phyloP scores from a whole-genome alignment of 2,113 vertebrate genomes.

The Myxocyprinus asiaticus region DNA sequence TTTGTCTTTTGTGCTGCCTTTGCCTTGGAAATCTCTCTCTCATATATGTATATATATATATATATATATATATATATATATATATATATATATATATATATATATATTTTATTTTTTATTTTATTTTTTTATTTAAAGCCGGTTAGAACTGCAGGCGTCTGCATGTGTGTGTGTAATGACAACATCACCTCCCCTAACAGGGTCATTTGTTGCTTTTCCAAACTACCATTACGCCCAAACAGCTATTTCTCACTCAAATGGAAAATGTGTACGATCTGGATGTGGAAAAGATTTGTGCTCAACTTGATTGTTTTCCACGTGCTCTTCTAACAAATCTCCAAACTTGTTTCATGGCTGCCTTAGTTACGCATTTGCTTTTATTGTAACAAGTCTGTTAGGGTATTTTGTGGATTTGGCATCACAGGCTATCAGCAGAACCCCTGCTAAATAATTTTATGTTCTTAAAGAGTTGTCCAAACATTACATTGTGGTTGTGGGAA shows the following conservation, averaged over 20 bases:
- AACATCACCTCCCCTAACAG: constrained; percentile 56
- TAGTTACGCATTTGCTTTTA: constrained; percentile 35
- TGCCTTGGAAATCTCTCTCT: constrained; percentile 46
- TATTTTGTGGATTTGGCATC: constrained; percentile 36
- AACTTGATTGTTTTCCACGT: constrained; percentile 48
- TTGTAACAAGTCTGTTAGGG: constrained; percentile 46
- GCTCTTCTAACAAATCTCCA: constrained; percentile 45
- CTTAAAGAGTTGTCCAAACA: too few species aligned
- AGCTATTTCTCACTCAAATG: constrained; percentile 61
- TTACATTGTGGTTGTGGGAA: too few species aligned
- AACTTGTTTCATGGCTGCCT: constrained; percentile 21
- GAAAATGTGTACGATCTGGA: constrained; percentile 49
- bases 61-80: too few species aligned
- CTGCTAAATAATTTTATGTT: background rate
- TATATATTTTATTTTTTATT: too few species aligned
- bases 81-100: too few species aligned
- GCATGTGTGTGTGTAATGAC: constrained; percentile 51
- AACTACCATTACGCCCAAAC: constrained; percentile 58
- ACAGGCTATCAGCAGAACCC: background rate
- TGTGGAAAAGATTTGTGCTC: constrained; percentile 43
- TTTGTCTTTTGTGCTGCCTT: constrained; percentile 29
- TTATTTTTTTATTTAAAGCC: constrained; percentile 56
- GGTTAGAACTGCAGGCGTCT: constrained; percentile 39
- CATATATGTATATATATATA: too few species aligned
- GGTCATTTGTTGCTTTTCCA: constrained; percentile 61